These are phyloP conservation scores for Cnemophilus loriae DNA, from an alignment of 2,113 vertebrate genomes.

Conservation along the genomic window DNA sequence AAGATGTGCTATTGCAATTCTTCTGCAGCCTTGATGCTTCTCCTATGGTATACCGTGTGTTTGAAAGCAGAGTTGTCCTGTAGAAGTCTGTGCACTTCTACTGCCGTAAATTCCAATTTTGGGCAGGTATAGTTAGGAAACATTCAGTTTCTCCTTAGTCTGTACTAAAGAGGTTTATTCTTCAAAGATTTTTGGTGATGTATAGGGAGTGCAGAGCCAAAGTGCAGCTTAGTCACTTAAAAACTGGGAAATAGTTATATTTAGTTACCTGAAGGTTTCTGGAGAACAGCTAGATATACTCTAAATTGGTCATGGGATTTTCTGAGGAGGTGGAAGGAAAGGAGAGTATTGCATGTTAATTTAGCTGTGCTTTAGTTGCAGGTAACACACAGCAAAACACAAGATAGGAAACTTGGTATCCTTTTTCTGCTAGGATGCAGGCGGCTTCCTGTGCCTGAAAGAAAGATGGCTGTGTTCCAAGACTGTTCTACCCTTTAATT, in stretches of 20 bases:
- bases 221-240: background rate
- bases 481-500: background rate
- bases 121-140: background rate
- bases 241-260: background rate
- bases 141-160: background rate
- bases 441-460: background rate
- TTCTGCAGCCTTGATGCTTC: background rate
- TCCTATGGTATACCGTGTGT: background rate
- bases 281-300: background rate
- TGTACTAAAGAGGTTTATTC: background rate
- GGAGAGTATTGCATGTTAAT: background rate
- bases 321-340: background rate
- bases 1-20: background rate
- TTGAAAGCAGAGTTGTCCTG: background rate
- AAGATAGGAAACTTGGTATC: background rate
- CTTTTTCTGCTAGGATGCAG: background rate
- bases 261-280: background rate
- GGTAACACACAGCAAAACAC: background rate
- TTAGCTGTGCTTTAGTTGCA: background rate
- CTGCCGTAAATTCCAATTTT: background rate
- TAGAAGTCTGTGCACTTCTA: background rate
- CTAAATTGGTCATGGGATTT: background rate
- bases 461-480: background rate
- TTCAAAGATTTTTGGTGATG: background rate
- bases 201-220: background rate